phyloP scores from a whole-genome alignment of 2,113 vertebrate genomes.

The Tenebrosternarchus preto region DNA sequence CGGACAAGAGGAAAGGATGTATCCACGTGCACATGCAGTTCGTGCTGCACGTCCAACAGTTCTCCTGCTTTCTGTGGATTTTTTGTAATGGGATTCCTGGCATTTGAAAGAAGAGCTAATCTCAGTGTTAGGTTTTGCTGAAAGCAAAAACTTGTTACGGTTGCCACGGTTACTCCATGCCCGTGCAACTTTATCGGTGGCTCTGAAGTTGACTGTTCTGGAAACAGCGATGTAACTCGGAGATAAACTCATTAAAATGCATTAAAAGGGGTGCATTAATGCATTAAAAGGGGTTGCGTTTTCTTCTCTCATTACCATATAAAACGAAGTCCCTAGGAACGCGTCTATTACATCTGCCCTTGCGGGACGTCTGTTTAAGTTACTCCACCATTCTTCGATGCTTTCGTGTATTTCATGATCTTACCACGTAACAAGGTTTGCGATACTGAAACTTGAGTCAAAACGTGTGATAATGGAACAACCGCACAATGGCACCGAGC shows the following conservation, averaged over 20 bases:
- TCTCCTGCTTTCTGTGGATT: neutral
- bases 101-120: neutral
- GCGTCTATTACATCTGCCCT: neutral
- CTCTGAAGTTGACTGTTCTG: constrained; percentile 13
- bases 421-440: neutral
- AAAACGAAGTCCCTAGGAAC: constrained; percentile 29
- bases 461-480: neutral
- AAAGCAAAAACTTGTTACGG: neutral
- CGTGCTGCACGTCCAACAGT: constrained; percentile 6
- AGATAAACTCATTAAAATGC: constrained; percentile 21
- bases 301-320: constrained; percentile 11
- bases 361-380: neutral
- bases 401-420: constrained; percentile 8
- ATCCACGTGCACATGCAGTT: constrained; percentile 37
- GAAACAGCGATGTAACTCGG: constrained; percentile 22
- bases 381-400: constrained; percentile 35
- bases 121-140: neutral
- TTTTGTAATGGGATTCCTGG: neutral
- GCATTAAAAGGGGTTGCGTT: constrained; percentile 10
- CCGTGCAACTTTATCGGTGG: neutral
- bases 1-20: too few species aligned
- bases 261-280: too few species aligned
- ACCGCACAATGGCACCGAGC: constrained; percentile 12
- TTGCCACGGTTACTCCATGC: constrained; percentile 22
- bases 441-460: constrained; percentile 21